phyloP scores from a whole-genome alignment of 2,888 invertebrate species.

The Schizaphis graminum region DNA sequence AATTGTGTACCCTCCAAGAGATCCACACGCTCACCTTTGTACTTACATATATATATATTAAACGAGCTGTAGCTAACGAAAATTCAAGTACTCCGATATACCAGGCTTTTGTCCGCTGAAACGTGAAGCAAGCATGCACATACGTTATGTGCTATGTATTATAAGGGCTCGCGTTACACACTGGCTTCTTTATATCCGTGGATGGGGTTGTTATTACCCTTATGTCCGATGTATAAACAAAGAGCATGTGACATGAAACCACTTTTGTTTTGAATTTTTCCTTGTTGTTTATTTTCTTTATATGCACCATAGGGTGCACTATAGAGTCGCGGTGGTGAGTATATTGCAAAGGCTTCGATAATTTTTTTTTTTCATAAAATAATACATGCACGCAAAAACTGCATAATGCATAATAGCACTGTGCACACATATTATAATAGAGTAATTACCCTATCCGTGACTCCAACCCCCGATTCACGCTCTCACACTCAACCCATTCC shows the following conservation, averaged over 20 bases:
- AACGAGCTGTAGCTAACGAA: conserved; percentile 27
- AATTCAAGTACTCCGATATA: conserved; percentile 25
- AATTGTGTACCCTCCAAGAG: conserved; percentile 16
- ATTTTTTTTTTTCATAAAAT: conserved; percentile 6
- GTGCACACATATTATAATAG: not conserved
- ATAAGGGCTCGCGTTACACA: conserved; percentile 40
- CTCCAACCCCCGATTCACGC: not conserved
- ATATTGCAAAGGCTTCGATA: conserved; percentile 25
- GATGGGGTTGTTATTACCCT: conserved; percentile 40
- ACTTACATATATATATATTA: not conserved
- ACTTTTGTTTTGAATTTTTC: conserved; percentile 40
- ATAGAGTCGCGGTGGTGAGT: not conserved
- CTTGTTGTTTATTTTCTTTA: not conserved
- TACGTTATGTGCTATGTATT: not conserved
- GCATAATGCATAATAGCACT: not conserved
- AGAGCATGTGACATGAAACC: conserved; percentile 15
- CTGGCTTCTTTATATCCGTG: conserved; percentile 22
- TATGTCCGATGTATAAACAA: conserved; percentile 38
- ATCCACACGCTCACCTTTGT: not conserved
- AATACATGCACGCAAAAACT: not conserved
- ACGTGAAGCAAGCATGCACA: conserved; percentile 1
- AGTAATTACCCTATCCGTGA: not conserved
- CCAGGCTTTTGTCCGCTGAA: conserved; percentile 46
- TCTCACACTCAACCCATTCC: not conserved
- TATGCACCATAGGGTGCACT: not conserved